Evolutionary conservation across 2,888 invertebrate genomes (phyloP), one percentile per base, ranked within the genome.

Genomic region (Caenorhabditis sp.): DNA sequence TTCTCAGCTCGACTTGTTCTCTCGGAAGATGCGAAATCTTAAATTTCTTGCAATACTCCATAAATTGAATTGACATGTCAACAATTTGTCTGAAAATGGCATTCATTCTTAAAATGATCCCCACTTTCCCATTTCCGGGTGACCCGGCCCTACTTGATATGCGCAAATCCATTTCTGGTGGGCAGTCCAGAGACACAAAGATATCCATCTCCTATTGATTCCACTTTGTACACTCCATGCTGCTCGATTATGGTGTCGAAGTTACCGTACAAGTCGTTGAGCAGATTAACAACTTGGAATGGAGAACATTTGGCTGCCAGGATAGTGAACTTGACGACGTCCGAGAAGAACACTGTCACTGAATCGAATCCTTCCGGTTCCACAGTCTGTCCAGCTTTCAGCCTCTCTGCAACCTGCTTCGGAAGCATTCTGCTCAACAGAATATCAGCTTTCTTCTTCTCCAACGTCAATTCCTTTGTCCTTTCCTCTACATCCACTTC

Each of bases 151-250:
- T 32, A 76, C 76, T 67, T 60, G 15, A 82, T 77, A 67, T 86
- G 86, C 5, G 76, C 71, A 40, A 62, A 44, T 5, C 90, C 90
- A 67, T 90, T 90, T 20, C 88, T 83, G 32, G 82, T 81, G 1
- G 90, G 90, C 22, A 90, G 76, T 1, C 90, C 90, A 35, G 89
- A 89, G 9, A 88, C 89, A 68, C 88, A 88, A 13, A 90, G 83
- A 77, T 90, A 90, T 9, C 88, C 89, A 71, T 90, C 89, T 15
- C 90, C 90, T 61, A 90, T 90, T 0, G 90, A 89, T 76, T 90
- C 90, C 13, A 87, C 89, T 80, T 90, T 90, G 74, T 90, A 90
- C 53, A 87, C 90, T 50, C 87, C 87, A 55, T 87, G 86, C 35
- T 85, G 84, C 47, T 85, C 89, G 58, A 90, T 90, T n/a, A 90